A percentile compares a stretch with the other conserved stretches of the same genome.
These are phyloP conservation scores for Pentalonia nigronervosa DNA, from an alignment of 1,140 invertebrate genomes.

Conservation along the genomic window DNA sequence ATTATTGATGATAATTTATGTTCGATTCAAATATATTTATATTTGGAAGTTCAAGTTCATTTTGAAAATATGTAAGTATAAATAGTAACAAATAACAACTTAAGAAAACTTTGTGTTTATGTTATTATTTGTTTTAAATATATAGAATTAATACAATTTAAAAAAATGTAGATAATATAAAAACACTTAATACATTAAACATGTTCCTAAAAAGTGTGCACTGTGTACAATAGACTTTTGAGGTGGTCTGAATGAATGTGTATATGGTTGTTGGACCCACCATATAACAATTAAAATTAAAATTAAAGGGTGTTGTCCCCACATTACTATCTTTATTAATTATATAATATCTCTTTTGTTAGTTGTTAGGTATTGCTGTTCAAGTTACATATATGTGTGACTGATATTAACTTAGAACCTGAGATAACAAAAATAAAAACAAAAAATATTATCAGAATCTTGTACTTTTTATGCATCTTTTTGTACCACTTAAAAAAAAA, in stretches of 20 bases:
- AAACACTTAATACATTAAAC: not conserved
- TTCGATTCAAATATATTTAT: not conserved
- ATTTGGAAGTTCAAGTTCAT: not conserved
- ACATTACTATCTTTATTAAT: too few species aligned
- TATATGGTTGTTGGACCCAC: too few species aligned
- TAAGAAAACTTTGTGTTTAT: not conserved
- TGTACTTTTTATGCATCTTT: too few species aligned
- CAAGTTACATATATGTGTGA: too few species aligned
- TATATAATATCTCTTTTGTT: too few species aligned
- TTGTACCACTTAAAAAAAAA: too few species aligned
- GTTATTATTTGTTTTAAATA: not conserved
- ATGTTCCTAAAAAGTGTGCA: not conserved
- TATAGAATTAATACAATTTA: not conserved
- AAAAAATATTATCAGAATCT: too few species aligned
- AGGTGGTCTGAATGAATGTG: not conserved
- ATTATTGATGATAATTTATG: not conserved
- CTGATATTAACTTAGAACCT: too few species aligned
- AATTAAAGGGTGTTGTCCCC: too few species aligned
- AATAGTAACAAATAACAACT: not conserved
- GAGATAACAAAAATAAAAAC: too few species aligned
- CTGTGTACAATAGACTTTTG: not conserved
- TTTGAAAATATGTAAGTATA: conserved; percentile 2
- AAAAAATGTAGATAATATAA: not conserved
- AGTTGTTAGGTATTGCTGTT: too few species aligned
- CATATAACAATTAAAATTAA: too few species aligned